Evolutionary conservation across 2,113 vertebrate genomes (phyloP).

Genomic region (Cichladusa arquata): DNA sequence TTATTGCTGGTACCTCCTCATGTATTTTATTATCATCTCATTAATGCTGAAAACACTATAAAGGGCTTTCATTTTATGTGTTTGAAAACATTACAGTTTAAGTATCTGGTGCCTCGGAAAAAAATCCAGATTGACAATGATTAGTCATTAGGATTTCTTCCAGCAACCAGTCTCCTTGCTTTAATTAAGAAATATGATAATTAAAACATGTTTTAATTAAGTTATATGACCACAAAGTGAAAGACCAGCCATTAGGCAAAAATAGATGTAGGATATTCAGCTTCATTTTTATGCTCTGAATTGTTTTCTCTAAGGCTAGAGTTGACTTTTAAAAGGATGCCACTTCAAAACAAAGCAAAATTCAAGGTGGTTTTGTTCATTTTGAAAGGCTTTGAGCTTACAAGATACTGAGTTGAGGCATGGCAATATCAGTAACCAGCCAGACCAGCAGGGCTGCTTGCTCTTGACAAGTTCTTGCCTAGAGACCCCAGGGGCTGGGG

Average conservation of each 20-base stretch:
- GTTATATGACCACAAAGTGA: background rate
- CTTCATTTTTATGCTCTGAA: background rate
- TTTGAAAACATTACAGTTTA: background rate
- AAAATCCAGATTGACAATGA: constrained; percentile 30
- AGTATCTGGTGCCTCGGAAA: background rate
- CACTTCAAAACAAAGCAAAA: background rate
- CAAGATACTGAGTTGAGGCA: background rate
- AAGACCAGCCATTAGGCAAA: background rate
- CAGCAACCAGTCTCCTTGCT: background rate
- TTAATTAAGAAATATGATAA: constrained; percentile 52
- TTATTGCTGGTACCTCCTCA: background rate
- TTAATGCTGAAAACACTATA: constrained; percentile 6
- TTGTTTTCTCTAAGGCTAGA: background rate
- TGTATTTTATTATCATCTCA: constrained; percentile 20
- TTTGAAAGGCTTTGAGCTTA: background rate
- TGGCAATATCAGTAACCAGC: background rate
- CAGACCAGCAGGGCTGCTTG: background rate
- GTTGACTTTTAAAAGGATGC: background rate
- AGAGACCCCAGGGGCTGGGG: background rate
- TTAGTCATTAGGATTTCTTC: constrained; percentile 46
- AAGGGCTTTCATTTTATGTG: background rate
- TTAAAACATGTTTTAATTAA: constrained; percentile 34
- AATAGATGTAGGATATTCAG: background rate
- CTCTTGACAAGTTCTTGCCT: background rate
- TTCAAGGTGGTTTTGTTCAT: background rate